Percentiles rank a stretch among this genome's conserved stretches.
These are phyloP conservation scores for Scaptomyza tumidula DNA, from an alignment of 2,888 invertebrate genomes.

Conservation along the genomic window DNA sequence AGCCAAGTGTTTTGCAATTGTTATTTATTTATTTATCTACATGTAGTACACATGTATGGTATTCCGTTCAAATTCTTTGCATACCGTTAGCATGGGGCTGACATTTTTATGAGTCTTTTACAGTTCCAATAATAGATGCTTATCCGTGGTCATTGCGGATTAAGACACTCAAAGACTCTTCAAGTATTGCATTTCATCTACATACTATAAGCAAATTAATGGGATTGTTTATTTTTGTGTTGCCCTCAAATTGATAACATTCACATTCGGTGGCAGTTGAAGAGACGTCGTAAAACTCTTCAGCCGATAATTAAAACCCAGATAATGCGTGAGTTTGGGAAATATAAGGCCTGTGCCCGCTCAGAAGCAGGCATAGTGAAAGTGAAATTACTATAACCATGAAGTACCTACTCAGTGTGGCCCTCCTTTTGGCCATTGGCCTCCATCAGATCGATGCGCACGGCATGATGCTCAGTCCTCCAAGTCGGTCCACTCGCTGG, in stretches of 20 bases:
- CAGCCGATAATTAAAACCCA: conserved; percentile 27
- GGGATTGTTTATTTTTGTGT: conserved; percentile 20
- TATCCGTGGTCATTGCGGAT: conserved; percentile 38
- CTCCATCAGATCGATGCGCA: conserved; percentile 83
- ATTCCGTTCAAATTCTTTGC: conserved; percentile 17
- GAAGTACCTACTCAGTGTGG: conserved; percentile 56
- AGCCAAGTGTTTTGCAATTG: conserved; percentile 9
- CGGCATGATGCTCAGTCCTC: conserved; percentile 86
- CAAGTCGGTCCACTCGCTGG: conserved; percentile 86
- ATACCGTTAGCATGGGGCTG: conserved; percentile 5
- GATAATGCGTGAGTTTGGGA: conserved; percentile 37
- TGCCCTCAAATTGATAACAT: conserved; percentile 34
- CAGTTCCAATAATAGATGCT: conserved; percentile 45
- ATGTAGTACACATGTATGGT: conserved; percentile 5
- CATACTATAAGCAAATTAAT: conserved; percentile 27
- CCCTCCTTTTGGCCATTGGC: conserved; percentile 58
- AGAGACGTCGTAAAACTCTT: conserved; percentile 67
- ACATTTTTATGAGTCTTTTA: conserved; percentile 54
- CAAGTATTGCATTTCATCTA: neutral
- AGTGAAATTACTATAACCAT: conserved; percentile 57
- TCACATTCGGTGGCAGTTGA: conserved; percentile 31
- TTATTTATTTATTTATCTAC: neutral
- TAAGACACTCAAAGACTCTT: neutral
- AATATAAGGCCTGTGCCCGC: conserved; percentile 35
- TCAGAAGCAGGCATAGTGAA: conserved; percentile 49